Base-by-base conservation (phyloP, 2,888 invertebrate genomes). In the Lithosia quadra region DNA sequence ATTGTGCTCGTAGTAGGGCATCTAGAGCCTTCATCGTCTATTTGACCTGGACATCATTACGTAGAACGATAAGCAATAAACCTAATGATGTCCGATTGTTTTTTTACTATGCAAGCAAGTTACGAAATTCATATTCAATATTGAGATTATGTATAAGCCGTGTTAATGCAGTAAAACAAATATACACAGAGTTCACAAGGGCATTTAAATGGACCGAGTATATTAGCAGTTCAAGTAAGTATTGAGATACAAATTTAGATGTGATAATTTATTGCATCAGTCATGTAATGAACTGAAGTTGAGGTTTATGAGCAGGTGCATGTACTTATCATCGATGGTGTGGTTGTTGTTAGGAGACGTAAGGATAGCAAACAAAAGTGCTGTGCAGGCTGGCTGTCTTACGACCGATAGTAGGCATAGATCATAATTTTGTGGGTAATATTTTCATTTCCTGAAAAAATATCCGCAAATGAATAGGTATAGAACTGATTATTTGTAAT, bases 101-200 rank as follows among this genome's bases (percentile, higher is more conserved):
- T 76, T 71, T 78, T 74, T 71, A 74, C 73, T 60, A 77, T 70
- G 69, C 76, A 71, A 76, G 73, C 65, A 71, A 80, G 78, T 62
- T 81, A 78, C 81, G 82, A 85, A 85, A 85, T 77, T 69, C 75
- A 73, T 77, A 72, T 68, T 66, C 78, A 83, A 81, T 74, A 82
- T 82, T 81, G 83, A 81, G 80, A 76, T 66, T n/a, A 83, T 77
- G 77, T 78, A 74, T 78, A 79, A 81, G 79, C 83, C 82, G 80
- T 83, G 85, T 84, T 84, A 84, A 82, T 81, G 84, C 81, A 85
- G 79, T 78, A 82, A 82, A 83, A 82, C 78, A 84, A 85, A 86
- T 77, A 84, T 66, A 79, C 82, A 61, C 18, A 76, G 67, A 74
- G 59, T 81, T 75, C 72, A 78, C 86, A 89, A 89, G 89, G 87